Base-by-base conservation (phyloP, 1,140 invertebrate species). In the Drosophila cardini region DNA sequence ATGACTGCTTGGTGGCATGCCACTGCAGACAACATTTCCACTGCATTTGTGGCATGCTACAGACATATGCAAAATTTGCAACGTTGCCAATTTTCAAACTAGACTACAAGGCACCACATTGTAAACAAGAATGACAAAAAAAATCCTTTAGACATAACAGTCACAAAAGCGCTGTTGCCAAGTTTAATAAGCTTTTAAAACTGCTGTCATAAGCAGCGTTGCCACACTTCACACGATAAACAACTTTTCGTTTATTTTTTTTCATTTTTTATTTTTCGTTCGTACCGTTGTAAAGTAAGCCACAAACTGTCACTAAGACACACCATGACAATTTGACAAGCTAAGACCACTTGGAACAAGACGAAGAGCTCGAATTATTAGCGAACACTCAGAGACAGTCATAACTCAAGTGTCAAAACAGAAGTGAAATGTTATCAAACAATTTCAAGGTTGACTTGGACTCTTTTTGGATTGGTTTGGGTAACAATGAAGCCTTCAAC, bases 381-480 rank as follows among this genome's bases (percentile, higher is more conserved):
- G 75, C 71, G 55, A 42, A 30, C 72, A 57, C 60, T 64, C 61
- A 30, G 62, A 72, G 69, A 86, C 75, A 72, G 63, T 75, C 78
- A 82, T 75, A 78, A 76, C 75, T 79, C 79, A 86, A 70, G 56
- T 82, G 79, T 71, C 83, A 80, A 70, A 89, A 80, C 55, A 70
- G 65, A 62, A 77, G 58, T 68, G 64, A 74, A 87, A 84, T 89
- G 76, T 80, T 89, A 89, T 89, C 76, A 87, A 87, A 89, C 76
- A 87, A 70, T 87, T 82, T 87, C 76, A 87, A 83, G 83, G 83
- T 82, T 87, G 72, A 69, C 69, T 79, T 68, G 3, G 16, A 46
- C 42, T 61, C 21, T 2, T 16, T 38, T 13, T 11, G 38, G 38
- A 5, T 5, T 5, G 9, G 34, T 9, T 8, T 2, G 50, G 50